phyloP scores from a whole-genome alignment of 2,888 invertebrate species.

The Leptopilina myrica region DNA sequence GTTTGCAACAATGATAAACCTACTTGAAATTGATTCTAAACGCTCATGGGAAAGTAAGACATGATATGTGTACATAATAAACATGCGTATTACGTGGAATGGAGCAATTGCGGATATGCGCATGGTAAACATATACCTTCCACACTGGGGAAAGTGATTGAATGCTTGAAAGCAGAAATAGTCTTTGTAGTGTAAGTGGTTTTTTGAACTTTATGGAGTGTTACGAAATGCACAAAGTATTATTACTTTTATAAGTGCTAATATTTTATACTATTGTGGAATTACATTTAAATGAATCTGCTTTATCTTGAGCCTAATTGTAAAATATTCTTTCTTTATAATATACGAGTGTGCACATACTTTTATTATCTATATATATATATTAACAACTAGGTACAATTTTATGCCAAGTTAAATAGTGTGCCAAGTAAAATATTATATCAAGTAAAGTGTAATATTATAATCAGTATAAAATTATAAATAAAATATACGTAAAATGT shows the following conservation, averaged over 20 bases:
- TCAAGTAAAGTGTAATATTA: too few species aligned
- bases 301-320: too few species aligned
- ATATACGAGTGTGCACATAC: too few species aligned
- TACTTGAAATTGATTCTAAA: constrained; percentile 9
- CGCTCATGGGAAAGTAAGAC: constrained; percentile 18
- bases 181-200: constrained; percentile 9
- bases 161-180: constrained; percentile 7
- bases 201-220: constrained; percentile 2
- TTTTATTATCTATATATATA: too few species aligned
- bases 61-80: constrained; percentile 30
- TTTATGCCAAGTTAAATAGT: too few species aligned
- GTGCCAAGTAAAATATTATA: too few species aligned
- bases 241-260: not conserved
- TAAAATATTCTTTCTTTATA: too few species aligned
- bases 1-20: constrained; percentile 15
- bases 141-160: constrained; percentile 29
- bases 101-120: constrained; percentile 13
- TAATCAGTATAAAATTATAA: too few species aligned
- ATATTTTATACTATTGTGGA: too few species aligned
- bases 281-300: too few species aligned
- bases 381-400: too few species aligned
- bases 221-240: not conserved
- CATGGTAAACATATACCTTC: not conserved
- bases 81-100: constrained; percentile 28
- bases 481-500: too few species aligned